Evolutionary conservation across 2,888 invertebrate species (phyloP).

Genomic region (Dicranocentrus wangi): DNA sequence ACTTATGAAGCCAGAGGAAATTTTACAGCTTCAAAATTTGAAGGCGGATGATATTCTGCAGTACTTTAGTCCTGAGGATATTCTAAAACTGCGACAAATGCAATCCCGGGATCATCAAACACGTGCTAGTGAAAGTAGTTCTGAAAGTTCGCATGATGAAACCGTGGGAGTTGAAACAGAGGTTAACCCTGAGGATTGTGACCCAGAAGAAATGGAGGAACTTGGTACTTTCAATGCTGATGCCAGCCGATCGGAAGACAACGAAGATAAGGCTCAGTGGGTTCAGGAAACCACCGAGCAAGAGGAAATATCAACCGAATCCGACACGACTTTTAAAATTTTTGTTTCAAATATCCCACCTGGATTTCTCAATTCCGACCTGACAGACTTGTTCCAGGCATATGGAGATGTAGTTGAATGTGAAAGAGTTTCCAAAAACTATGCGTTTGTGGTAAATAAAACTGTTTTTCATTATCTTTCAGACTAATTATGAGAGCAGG

Average conservation of each 20-base stretch:
- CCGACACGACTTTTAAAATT: constrained; percentile 63
- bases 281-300: not conserved
- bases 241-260: not conserved
- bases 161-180: too few relatives aligned
- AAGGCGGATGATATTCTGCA: too few relatives aligned
- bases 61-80: too few relatives aligned
- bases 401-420: constrained; percentile 68
- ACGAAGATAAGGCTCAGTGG: not conserved
- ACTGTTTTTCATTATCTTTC: not conserved
- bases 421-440: constrained; percentile 69
- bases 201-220: not conserved
- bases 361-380: constrained; percentile 52
- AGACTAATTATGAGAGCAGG: not conserved
- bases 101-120: too few relatives aligned
- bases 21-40: too few relatives aligned
- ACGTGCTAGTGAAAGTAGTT: too few relatives aligned
- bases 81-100: too few relatives aligned
- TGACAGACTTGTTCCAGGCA: constrained; percentile 62
- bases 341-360: constrained; percentile 68
- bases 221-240: too few relatives aligned
- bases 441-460: constrained; percentile 70
- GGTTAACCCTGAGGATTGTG: not conserved
- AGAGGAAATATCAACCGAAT: not conserved
- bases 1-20: too few relatives aligned
- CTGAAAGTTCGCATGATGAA: too few relatives aligned